Evolutionary conservation across 2,797 vertebrate species (phyloP).

Genomic region (Falco naumanni): DNA sequence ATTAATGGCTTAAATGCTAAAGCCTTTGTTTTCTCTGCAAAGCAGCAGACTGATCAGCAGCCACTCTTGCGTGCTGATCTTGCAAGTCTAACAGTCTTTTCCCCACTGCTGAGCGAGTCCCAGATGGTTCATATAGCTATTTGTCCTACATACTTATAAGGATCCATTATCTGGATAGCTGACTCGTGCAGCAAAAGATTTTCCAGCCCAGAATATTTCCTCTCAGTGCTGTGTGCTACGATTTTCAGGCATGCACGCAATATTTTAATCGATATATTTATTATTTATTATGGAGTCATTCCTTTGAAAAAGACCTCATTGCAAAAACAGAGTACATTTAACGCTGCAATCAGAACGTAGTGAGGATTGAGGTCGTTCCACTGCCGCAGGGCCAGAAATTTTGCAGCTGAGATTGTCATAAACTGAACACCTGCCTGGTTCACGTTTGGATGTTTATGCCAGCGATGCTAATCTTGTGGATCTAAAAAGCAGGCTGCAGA

Average conservation of each 20-base stretch:
- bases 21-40: conserved; percentile 8
- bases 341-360: not conserved
- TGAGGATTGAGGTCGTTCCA: not conserved
- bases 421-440: not conserved
- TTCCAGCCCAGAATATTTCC: not conserved
- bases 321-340: not conserved
- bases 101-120: conserved; percentile 35
- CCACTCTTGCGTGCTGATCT: not conserved
- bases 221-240: not conserved
- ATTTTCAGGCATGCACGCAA: not conserved
- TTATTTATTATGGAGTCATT: not conserved
- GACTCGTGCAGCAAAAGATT: not conserved
- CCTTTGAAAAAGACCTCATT: not conserved
- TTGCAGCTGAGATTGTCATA: conserved; percentile 3
- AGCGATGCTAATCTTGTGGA: not conserved
- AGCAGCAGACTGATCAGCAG: conserved; percentile 32
- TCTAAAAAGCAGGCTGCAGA: conserved; percentile 1
- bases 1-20: not conserved
- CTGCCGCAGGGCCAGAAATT: not conserved
- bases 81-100: conserved; percentile 22
- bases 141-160: conserved; percentile 57
- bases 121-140: conserved; percentile 45
- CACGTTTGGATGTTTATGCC: not conserved
- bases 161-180: conserved; percentile 42
- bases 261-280: conserved; percentile 2